Evolutionary conservation across 2,888 invertebrate genomes (phyloP).

Genomic region (Patella depressa): DNA sequence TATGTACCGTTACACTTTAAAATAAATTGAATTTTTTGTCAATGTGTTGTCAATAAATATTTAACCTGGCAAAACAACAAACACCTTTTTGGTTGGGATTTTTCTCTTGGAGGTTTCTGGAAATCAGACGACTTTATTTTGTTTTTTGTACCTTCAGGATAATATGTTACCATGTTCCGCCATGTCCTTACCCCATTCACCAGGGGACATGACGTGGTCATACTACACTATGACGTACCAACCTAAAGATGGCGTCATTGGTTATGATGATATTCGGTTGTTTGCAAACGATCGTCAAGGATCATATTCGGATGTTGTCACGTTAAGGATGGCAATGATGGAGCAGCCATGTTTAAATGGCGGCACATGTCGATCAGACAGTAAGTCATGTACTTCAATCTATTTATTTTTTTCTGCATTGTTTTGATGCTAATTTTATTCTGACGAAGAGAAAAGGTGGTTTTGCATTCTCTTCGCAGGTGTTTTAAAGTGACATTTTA

Average conservation of each 20-base stretch:
- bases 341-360: constrained; percentile 34
- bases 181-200: constrained; percentile 19
- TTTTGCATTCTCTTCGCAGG: no score
- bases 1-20: no score
- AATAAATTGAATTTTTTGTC: no score
- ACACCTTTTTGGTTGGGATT: no score
- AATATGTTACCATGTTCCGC: constrained; percentile 23
- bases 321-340: constrained; percentile 33
- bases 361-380: constrained; percentile 22
- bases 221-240: constrained; percentile 29
- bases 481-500: no score
- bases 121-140: no score
- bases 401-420: no score
- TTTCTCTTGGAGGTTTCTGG: no score
- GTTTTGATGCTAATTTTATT: no score
- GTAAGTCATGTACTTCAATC: background rate
- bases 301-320: constrained; percentile 35
- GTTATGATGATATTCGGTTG: constrained; percentile 32
- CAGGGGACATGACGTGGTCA: constrained; percentile 26
- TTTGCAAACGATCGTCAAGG: constrained; percentile 27
- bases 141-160: background rate
- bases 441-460: no score
- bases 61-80: no score
- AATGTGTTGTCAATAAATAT: no score
- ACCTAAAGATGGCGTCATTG: constrained; percentile 25